Evolutionary conservation across 2,888 invertebrate genomes (phyloP).

Genomic region (Caenorhabditis afra): DNA sequence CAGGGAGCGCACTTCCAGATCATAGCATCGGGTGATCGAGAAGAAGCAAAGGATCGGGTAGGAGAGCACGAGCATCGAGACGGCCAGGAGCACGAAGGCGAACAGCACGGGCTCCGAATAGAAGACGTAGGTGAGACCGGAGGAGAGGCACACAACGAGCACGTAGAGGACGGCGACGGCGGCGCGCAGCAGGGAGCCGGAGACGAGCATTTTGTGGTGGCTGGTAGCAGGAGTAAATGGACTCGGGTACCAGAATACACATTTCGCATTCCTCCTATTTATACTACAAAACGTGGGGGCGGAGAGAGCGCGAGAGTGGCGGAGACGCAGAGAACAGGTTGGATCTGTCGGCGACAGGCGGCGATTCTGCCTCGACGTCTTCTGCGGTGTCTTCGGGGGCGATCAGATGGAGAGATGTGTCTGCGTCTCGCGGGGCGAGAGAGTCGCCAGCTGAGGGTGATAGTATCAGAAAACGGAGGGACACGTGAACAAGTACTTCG

Average conservation of each 20-base stretch:
- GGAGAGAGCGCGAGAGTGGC: not conserved
- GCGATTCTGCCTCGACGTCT: conserved; percentile 54
- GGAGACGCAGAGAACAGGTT: conserved; percentile 56
- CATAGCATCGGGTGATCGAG: conserved; percentile 20
- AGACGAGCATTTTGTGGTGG: conserved; percentile 21
- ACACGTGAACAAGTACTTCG: conserved; percentile 28
- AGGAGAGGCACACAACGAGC: conserved; percentile 11
- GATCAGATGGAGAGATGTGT: conserved; percentile 29
- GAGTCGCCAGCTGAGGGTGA: not conserved
- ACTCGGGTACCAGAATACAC: conserved; percentile 22
- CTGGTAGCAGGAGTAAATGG: not conserved
- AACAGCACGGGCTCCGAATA: conserved; percentile 46
- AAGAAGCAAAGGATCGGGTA: conserved; percentile 41
- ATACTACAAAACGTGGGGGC: conserved; percentile 40
- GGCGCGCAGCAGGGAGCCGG: conserved; percentile 29
- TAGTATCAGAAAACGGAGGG: conserved; percentile 1
- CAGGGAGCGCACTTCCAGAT: conserved; percentile 8
- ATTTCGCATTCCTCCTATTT: conserved; percentile 16
- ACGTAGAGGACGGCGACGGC: conserved; percentile 25
- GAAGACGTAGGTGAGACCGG: conserved; percentile 32
- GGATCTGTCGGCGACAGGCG: conserved; percentile 52
- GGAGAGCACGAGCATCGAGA: conserved; percentile 29
- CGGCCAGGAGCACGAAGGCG: conserved; percentile 43
- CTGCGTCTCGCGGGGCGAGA: conserved; percentile 8
- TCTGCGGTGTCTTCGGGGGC: conserved; percentile 38